A percentile compares a stretch with the other conserved stretches of the same genome.
phyloP scores from a whole-genome alignment of 2,888 invertebrate genomes.

The Chrysolina oricalcia region DNA sequence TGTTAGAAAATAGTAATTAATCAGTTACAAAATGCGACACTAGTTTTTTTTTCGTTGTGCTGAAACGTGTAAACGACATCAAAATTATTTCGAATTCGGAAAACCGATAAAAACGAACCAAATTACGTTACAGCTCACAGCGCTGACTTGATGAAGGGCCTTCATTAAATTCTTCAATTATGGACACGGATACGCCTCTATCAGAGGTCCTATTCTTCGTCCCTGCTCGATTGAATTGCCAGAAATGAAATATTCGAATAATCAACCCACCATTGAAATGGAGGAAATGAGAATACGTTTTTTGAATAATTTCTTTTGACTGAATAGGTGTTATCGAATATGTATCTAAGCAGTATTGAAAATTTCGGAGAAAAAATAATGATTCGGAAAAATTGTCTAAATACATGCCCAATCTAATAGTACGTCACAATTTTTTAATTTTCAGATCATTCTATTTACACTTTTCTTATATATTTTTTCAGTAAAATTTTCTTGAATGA shows the following conservation, averaged over 20 bases:
- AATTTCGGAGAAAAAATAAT: too few species aligned
- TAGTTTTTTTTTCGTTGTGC: too few species aligned
- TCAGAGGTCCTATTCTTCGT: constrained; percentile 32
- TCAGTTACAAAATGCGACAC: too few species aligned
- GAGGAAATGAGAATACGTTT: neutral
- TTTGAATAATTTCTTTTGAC: neutral
- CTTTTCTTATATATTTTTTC: too few species aligned
- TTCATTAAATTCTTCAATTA: constrained; percentile 36
- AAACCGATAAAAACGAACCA: constrained; percentile 11
- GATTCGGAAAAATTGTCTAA: too few species aligned
- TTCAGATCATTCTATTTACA: too few species aligned
- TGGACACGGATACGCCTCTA: constrained; percentile 27
- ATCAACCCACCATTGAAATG: constrained; percentile 15
- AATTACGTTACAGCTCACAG: constrained; percentile 16
- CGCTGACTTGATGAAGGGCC: constrained; percentile 11
- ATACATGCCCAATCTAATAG: too few species aligned
- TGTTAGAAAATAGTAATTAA: too few species aligned
- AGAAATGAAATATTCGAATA: constrained; percentile 33
- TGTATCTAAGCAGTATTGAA: too few species aligned
- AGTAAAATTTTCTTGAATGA: too few species aligned
- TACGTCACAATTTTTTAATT: too few species aligned
- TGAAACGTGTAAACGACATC: neutral
- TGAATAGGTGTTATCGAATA: too few species aligned
- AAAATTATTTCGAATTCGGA: constrained; percentile 1
- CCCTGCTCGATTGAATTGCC: constrained; percentile 32